phyloP scores from a whole-genome alignment of 2,113 vertebrate species.

The Psittacula cyanocephala region DNA sequence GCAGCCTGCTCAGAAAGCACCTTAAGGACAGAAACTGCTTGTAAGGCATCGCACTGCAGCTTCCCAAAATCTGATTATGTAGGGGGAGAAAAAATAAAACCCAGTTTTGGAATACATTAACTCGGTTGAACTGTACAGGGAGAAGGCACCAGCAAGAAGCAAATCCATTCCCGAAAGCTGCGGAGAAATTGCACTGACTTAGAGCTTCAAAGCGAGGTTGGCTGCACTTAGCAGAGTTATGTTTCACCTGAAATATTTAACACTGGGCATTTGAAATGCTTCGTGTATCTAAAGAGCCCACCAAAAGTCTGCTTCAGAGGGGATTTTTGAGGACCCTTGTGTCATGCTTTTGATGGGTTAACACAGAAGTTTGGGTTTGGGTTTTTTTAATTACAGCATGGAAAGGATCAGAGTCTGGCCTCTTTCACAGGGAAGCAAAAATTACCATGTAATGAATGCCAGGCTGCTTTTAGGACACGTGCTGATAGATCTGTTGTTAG shows the following conservation, averaged over 20 bases:
- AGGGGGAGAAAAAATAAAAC: not conserved
- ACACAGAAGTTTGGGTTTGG: rapidly evolving
- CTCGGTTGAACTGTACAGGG: not conserved
- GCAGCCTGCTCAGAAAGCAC: not conserved
- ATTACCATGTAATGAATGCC: not conserved
- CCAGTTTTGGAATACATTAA: slow-evolving; percentile 4
- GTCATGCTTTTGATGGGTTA: not conserved
- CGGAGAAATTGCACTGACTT: not conserved
- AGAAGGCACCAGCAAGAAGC: not conserved
- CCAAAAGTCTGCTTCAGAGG: not conserved
- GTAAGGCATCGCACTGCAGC: not conserved
- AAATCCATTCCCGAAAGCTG: not conserved
- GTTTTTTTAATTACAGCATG: not conserved
- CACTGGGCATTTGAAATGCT: not conserved
- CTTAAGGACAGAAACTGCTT: slow-evolving; percentile 14
- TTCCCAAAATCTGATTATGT: slow-evolving; percentile 33
- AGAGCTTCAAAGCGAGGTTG: not conserved
- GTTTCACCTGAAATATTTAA: slow-evolving; percentile 16
- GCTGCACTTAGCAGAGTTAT: not conserved
- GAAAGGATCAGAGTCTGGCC: not conserved
- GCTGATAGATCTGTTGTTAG: slow-evolving; percentile 2
- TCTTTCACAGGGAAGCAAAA: not conserved
- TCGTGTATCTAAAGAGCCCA: not conserved
- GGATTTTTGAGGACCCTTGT: not conserved
- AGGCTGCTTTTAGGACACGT: not conserved